phyloP scores from a whole-genome alignment of 2,888 invertebrate species.

The Drosophila anomalipes region DNA sequence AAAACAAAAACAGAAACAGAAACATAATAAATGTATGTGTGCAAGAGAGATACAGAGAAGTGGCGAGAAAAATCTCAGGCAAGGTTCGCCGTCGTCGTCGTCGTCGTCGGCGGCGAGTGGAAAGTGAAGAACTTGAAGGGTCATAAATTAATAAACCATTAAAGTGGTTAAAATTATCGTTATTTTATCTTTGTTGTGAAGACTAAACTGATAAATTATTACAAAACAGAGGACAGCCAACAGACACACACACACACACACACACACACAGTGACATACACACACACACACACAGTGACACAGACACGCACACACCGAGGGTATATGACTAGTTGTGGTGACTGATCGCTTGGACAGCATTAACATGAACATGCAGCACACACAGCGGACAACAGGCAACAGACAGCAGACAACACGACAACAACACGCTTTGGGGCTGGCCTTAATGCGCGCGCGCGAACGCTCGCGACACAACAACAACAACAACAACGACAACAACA shows the following conservation, averaged over 20 bases:
- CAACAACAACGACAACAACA: constrained; percentile 19
- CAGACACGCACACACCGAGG: not conserved
- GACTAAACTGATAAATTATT: constrained; percentile 86
- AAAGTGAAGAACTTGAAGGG: constrained; percentile 84
- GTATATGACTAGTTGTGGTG: constrained; percentile 61
- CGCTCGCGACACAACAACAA: constrained; percentile 63
- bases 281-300: not conserved
- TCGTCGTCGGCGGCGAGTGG: constrained; percentile 62
- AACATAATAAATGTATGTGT: constrained; percentile 29
- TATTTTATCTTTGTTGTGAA: constrained; percentile 84
- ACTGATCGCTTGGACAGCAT: constrained; percentile 80
- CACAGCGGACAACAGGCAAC: constrained; percentile 70
- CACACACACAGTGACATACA: not conserved
- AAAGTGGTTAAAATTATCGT: constrained; percentile 85
- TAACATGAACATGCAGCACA: constrained; percentile 78
- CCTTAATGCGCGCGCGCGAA: constrained; percentile 77
- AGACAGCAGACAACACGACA: constrained; percentile 51
- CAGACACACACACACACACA: constrained; percentile 13
- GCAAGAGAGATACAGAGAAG: constrained; percentile 5
- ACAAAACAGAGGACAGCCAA: constrained; percentile 83
- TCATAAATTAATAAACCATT: constrained; percentile 86
- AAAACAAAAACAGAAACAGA: constrained; percentile 15
- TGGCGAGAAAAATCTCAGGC: constrained; percentile 58
- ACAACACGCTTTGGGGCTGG: constrained; percentile 63
- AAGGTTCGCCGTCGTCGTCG: constrained; percentile 9